phyloP scores from a whole-genome alignment of 2,113 vertebrate genomes.

The Octodon degus region DNA sequence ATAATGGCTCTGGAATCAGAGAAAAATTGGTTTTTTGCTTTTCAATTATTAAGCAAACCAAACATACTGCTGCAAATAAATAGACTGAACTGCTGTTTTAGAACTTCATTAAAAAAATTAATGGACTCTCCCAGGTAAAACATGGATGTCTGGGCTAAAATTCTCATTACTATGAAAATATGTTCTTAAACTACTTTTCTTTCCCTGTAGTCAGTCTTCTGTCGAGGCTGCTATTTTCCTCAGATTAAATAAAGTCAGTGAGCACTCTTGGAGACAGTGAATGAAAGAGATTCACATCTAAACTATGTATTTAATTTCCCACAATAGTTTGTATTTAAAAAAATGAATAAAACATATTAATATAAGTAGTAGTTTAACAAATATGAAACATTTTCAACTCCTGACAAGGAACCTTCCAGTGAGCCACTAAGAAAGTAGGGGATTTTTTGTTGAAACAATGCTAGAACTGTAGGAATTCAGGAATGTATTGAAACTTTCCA shows the following conservation, averaged over 20 bases:
- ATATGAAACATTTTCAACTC: not conserved
- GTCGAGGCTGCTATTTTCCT: not conserved
- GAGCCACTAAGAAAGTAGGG: not conserved
- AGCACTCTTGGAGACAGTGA: not conserved
- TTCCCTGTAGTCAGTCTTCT: not conserved
- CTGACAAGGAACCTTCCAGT: not conserved
- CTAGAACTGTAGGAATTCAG: not conserved
- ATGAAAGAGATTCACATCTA: not conserved
- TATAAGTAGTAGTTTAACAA: not conserved
- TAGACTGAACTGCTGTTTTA: not conserved
- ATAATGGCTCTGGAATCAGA: not conserved
- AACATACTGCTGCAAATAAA: slow-evolving; percentile 21
- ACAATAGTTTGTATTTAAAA: not conserved
- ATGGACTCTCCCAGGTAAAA: not conserved
- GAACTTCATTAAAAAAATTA: not conserved
- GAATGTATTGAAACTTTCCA: not conserved
- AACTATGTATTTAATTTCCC: not conserved
- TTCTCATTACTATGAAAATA: not conserved
- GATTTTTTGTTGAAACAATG: not conserved
- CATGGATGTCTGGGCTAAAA: not conserved
- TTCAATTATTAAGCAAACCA: slow-evolving; percentile 42
- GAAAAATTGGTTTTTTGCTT: not conserved
- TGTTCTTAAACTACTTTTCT: not conserved
- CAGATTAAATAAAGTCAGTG: not conserved
- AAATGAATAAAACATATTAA: not conserved